These are phyloP conservation scores for Allochrocebus solatus DNA, from an alignment of 2,797 vertebrate genomes.

Conservation along the genomic window DNA sequence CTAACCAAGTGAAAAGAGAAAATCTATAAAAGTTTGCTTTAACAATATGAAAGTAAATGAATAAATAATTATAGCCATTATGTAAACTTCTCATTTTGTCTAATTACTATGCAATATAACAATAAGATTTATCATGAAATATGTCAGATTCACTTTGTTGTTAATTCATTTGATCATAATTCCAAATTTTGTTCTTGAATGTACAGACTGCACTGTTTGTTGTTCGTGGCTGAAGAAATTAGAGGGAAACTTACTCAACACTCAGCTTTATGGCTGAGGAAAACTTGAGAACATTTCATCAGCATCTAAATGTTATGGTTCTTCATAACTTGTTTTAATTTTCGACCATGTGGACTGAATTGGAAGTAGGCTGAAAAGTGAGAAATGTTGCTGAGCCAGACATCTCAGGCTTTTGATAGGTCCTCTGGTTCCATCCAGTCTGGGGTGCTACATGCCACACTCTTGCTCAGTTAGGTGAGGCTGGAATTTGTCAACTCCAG, in stretches of 20 bases:
- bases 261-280: slow-evolving; percentile 21
- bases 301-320: slow-evolving; percentile 1
- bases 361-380: background rate
- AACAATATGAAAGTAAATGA: slow-evolving; percentile 61
- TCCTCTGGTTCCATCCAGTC: background rate
- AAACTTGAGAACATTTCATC: slow-evolving; percentile 27
- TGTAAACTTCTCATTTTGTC: slow-evolving; percentile 52
- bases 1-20: slow-evolving; percentile 56
- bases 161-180: slow-evolving; percentile 52
- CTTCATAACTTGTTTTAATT: slow-evolving; percentile 48
- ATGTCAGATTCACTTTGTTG: slow-evolving; percentile 13
- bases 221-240: slow-evolving; percentile 34
- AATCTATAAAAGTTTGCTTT: slow-evolving; percentile 49
- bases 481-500: background rate
- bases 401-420: background rate
- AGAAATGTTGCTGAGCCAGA: slow-evolving; percentile 35
- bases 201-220: background rate
- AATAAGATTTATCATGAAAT: slow-evolving; percentile 49
- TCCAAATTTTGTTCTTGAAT: slow-evolving; percentile 38
- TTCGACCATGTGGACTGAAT: background rate
- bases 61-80: slow-evolving; percentile 65
- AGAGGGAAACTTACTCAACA: slow-evolving; percentile 15
- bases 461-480: background rate
- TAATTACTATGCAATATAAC: slow-evolving; percentile 45
- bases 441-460: background rate